phyloP scores from a whole-genome alignment of 2,888 invertebrate genomes.

The Thysanoteuthis rhombus region DNA sequence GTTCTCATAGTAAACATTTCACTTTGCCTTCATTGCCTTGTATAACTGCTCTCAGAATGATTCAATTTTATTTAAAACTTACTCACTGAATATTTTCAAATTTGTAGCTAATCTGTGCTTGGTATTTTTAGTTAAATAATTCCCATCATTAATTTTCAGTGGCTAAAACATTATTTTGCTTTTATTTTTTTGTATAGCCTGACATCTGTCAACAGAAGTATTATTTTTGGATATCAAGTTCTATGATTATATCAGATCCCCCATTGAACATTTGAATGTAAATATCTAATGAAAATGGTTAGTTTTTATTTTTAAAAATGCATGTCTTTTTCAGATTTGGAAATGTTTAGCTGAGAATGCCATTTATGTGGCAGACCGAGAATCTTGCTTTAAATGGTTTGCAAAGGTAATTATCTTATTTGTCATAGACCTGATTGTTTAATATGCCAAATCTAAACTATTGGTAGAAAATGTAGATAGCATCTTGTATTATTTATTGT shows the following conservation, averaged over 20 bases:
- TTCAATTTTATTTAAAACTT: not conserved
- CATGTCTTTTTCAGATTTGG: slow-evolving; percentile 75
- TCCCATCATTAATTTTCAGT: not conserved
- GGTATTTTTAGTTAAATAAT: not conserved
- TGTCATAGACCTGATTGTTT: not conserved
- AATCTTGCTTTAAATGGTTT: slow-evolving; percentile 98
- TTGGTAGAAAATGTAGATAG: not conserved
- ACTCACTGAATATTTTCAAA: not conserved
- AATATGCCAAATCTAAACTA: not conserved
- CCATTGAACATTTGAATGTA: not conserved
- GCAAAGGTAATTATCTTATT: slow-evolving; percentile 74
- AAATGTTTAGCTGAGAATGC: slow-evolving; percentile 93
- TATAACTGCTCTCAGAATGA: not conserved
- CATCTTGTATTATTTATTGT: not conserved
- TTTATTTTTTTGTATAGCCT: not conserved
- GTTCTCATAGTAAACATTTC: too few species aligned
- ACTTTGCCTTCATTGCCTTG: too few species aligned
- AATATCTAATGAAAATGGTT: not conserved
- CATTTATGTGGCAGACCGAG: slow-evolving; percentile 89
- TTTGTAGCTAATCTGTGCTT: not conserved
- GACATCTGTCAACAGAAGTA: not conserved
- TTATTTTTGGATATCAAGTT: not conserved
- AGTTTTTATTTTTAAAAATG: not conserved
- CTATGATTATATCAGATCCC: not conserved
- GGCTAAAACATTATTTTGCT: too few species aligned